Percentiles rank a stretch among this genome's conserved stretches.
Conservation (phyloP, 2,888 invertebrate species). For the Digitonthophagus gazella region DNA sequence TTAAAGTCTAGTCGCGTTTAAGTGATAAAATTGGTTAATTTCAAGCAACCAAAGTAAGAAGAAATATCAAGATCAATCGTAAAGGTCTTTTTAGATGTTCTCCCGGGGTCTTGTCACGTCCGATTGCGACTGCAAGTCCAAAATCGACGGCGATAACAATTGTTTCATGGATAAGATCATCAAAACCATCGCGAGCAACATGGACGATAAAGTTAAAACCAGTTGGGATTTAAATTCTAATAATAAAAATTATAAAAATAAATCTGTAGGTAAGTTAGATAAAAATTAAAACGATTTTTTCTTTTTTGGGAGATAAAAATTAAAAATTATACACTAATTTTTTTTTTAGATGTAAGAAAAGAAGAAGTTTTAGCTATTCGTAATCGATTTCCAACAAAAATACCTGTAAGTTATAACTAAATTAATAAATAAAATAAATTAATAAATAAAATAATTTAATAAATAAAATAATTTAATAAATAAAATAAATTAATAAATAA, state of each 20-base stretch:
- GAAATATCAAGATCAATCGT: too few relatives aligned
- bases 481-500: too few relatives aligned
- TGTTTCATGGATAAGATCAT: conserved; percentile 17
- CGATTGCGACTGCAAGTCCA: conserved; percentile 19
- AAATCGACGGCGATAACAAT: conserved; percentile 1
- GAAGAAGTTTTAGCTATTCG: conserved; percentile 78
- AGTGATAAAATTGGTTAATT: too few relatives aligned
- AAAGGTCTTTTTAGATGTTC: conserved; percentile 22
- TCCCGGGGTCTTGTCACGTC: conserved; percentile 20
- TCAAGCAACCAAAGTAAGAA: too few relatives aligned
- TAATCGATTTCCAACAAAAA: conserved; percentile 75
- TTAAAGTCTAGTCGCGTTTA: too few relatives aligned
- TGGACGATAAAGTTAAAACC: conserved; percentile 27
- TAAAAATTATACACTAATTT: conserved; percentile 38
- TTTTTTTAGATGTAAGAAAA: conserved; percentile 65
- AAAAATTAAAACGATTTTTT: background rate
- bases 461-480: too few relatives aligned
- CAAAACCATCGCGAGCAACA: conserved; percentile 21
- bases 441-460: too few relatives aligned
- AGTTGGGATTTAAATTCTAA: conserved; percentile 41
- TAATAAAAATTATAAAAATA: conserved; percentile 34
- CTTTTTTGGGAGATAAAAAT: background rate
- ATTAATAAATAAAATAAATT: too few relatives aligned
- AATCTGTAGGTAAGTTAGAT: too few relatives aligned
- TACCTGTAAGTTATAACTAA: conserved; percentile 77